Evolutionary conservation across 2,888 invertebrate genomes (phyloP), one percentile per base, ranked within the genome.

Genomic region (Fissipunctia ypsillon): DNA sequence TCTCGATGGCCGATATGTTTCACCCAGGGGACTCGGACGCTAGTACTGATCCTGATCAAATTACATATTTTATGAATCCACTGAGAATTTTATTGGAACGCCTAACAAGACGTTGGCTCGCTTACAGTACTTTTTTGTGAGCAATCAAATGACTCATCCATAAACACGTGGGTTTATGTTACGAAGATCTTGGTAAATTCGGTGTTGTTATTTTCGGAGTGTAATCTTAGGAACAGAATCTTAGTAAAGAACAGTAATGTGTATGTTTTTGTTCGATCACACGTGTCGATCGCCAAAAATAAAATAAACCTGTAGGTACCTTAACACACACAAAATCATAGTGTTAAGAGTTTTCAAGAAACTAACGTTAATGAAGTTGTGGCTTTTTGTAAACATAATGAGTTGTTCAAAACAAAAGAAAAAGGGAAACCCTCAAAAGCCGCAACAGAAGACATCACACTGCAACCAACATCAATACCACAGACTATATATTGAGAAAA

Each of bases 41-140:
- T 85, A 82, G 83, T 88, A 86, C 89, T 84, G 88, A 88, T 87
- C 86, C 87, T 86, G 88, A 92, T 92, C 91, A 90, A 91, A 91
- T 92, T 92, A 91, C 91, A 91, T 91, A 90, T 91, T 92, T 92
- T 90, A 92, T 91, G 90, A 88, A 90, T 85, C 89, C 85, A 83
- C 84, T 73, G 89, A 86, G 88, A 86, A 84, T 88, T 88, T 89
- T 89, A 87, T 88, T 85, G 76, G 86, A 76, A 70, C 85, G 69
- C 84, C 88, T 91, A 90, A 88, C 88, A 89, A 90, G 88, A 83
- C 81, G 80, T 79, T 71, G 81, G 84, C 76, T 78, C 78, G n/a
- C 74, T 81, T 68, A 81, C 80, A 50, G 19, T 64, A 28, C 56
- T 77, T 76, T 71, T 78, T 78, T 85, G 80, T 78, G 67, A 69